Base-by-base conservation (phyloP, 2,797 vertebrate genomes). In the Setipinna tenuifilis region DNA sequence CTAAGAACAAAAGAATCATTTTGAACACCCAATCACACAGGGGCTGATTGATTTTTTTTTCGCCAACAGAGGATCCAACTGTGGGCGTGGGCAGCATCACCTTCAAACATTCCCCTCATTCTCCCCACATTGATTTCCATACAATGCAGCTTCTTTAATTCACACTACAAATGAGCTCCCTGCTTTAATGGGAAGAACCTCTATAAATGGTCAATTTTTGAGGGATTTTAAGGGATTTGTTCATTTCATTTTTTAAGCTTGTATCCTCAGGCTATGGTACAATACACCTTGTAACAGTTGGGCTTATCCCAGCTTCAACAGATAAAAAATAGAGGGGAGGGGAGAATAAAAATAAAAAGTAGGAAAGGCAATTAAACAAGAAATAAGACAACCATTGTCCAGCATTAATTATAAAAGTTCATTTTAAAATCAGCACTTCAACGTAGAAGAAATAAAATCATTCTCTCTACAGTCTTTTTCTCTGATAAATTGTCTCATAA, bases 371-470 rank as follows among this genome's bases (percentile, higher is more conserved):
- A 71, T 46, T 83, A 83, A 71, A 80, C 31, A 75, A 83, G 83
- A 68, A 82, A 92, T 91, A 89, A 88, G 92, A 91, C 50, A 88
- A 89, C 35, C 83, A 90, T 91, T 92, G 89, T 90, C 57, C 85
- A 89, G 91, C 90, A 92, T 93, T 91, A 94, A 93, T 94, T 94
- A 94, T 93, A 94, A 94, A 94, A 95, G 92, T 91, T 90, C 88
- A 93, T 91, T 91, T 92, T 85, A 93, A 94, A 91, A 93, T 90
- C 90, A 92, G 90, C 89, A 90, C 87, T 90, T 94, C 86, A 92
- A 91, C 92, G 86, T 94, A 94, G 93, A 95, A 94, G 94, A 95
- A 95, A 95, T 95, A 95, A 94, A 95, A 95, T 92, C 86, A 91
- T 90, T 93, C 87, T 92, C 81, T 94, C 88, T 89, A 93, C 88